Base-by-base conservation (phyloP, 2,888 invertebrate genomes). In the Aporophyla lueneburgensis region DNA sequence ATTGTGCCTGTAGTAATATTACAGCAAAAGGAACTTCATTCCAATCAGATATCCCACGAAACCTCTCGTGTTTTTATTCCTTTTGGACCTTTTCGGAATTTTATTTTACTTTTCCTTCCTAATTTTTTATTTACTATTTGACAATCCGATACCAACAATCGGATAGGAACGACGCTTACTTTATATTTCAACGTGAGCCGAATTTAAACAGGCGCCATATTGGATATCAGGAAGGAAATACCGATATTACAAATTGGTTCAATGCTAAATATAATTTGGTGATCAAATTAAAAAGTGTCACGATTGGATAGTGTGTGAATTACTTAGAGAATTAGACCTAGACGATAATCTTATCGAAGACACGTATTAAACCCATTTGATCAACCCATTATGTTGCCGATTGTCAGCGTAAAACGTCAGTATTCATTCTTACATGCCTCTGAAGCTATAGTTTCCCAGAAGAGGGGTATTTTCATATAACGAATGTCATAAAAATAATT, bases 181-280 rank as follows among this genome's bases (percentile, higher is more conserved):
- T 46, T 59, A 6, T n/a, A 70, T 66, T 9, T 1, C 24, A 69
- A 66, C 80, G 54, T 75, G 80, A 43, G 5, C 14, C 14, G 65
- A 70, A 69, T 80, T 9, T 24, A 19, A 76, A 71, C 53, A 56
- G n/a, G 4, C 67, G 58, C 80, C 80, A 71, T 80, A 14, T 58
- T 67, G 33, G 14, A n/a, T 58, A 53, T 58, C 56, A 76, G 70
- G 76, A 76, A 76, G 80, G 80, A 80, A 80, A n/a, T n/a, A 14
- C 21, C 19, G 1, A 3, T 27, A 51, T 19, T 16, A 76, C 61
- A 71, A 71, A 67, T 80, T 62, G 70, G 63, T 76, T 56, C 70
- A 80, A 80, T 80, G 70, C 61, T 75, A 70, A 66, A 61, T 79
- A 79, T 49, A 79, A 68, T 65, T 80, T 61, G 54, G 69, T 69